Evolutionary conservation across 92 coral and sea anemone species (phyloP).

Genomic region (Phenganax subtilis): DNA sequence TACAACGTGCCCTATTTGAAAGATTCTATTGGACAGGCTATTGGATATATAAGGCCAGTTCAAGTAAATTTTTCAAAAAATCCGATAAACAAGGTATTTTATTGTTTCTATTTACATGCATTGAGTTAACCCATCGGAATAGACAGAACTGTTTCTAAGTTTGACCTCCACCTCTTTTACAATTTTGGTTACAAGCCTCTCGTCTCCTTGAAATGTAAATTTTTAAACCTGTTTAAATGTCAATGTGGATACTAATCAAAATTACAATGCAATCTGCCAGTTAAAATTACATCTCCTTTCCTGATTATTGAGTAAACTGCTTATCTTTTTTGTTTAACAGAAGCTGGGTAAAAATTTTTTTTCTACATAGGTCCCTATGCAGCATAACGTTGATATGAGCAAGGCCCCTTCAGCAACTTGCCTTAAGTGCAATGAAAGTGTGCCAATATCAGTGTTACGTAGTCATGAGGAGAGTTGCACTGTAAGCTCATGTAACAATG

Average conservation of each 20-base stretch:
- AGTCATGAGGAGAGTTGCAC: conserved; percentile 40
- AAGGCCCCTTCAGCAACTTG: conserved; percentile 40
- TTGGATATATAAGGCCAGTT: conserved; percentile 43
- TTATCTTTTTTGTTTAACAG: not conserved
- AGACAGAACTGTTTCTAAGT: not conserved
- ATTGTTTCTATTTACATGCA: not conserved
- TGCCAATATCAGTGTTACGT: conserved; percentile 41
- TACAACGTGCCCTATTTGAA: conserved; percentile 33
- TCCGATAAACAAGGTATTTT: conserved; percentile 26
- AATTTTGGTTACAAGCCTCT: not conserved
- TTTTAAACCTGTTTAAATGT: no score
- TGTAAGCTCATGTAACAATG: conserved; percentile 22
- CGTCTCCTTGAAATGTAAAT: not conserved
- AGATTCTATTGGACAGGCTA: conserved; percentile 49
- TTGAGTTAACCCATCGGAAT: not conserved
- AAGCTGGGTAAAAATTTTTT: not conserved
- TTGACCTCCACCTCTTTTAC: no score
- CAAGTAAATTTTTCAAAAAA: conserved; percentile 32
- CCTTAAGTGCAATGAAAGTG: conserved; percentile 36
- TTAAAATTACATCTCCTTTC: not conserved
- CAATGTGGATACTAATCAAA: not conserved
- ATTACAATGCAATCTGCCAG: not conserved
- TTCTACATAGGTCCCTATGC: not conserved
- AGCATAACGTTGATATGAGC: conserved; percentile 20
- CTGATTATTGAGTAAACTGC: not conserved